A percentile compares a stretch with the other conserved stretches of the same genome.
phyloP scores from a whole-genome alignment of 2,888 invertebrate species.

The Artemia sp. region DNA sequence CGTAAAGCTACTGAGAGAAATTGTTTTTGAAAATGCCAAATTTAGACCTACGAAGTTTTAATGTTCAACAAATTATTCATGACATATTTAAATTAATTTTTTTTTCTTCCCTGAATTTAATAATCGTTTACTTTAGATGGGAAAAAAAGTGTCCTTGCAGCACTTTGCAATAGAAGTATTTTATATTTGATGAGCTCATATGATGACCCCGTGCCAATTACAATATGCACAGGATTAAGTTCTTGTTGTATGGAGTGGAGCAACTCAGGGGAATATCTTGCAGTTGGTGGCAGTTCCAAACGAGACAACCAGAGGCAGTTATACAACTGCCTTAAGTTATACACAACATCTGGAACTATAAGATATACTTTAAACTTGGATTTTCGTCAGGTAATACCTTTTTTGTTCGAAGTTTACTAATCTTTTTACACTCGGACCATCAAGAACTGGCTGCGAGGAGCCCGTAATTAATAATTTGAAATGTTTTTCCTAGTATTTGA shows the following conservation, averaged over 20 bases:
- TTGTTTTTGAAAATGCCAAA: no score
- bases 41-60: no score
- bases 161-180: constrained; percentile 72
- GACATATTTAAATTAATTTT: no score
- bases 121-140: constrained; percentile 33
- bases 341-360: constrained; percentile 63
- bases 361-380: constrained; percentile 59
- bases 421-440: no score
- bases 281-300: constrained; percentile 53
- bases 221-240: constrained; percentile 50
- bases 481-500: no score
- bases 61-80: no score
- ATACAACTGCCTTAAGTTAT: constrained; percentile 73
- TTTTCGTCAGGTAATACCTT: constrained; percentile 44
- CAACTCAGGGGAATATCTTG: constrained; percentile 75
- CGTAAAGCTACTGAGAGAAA: no score
- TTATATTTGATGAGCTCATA: constrained; percentile 74
- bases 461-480: no score
- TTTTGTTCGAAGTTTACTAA: background rate
- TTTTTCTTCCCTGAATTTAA: no score
- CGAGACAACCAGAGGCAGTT: constrained; percentile 36
- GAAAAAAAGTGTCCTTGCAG: constrained; percentile 60
- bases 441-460: no score
- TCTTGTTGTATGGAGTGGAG: constrained; percentile 75
- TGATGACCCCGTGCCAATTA: constrained; percentile 79